Evolutionary conservation across 2,113 vertebrate genomes (phyloP), one percentile per base, ranked within the genome.

Genomic region (Asarcornis scutulata): DNA sequence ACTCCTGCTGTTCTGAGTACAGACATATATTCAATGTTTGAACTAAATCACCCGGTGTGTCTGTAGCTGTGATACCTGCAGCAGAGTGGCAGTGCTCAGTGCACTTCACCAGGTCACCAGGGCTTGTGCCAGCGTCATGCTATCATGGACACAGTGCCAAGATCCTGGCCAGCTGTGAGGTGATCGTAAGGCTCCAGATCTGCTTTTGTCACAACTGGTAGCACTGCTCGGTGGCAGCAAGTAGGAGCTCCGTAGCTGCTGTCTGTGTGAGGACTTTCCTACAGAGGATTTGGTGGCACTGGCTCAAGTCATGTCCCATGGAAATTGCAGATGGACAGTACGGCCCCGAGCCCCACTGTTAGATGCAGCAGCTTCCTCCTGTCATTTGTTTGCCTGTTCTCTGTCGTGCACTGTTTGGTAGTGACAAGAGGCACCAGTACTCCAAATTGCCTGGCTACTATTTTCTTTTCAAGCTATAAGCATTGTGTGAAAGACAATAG

Each of bases 71-170:
- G 23, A 55, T 29, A 66, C 21, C 32, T 2, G 7, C 40, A 44
- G 71, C 40, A 23, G 27, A 23, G 38, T 12, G 15, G 1, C 83
- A 38, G n/a, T 40, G n/a, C 38, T 62, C 14, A 18, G 53, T 7
- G 32, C 1, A 1, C 13, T 46, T 27, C 11, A 8, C 17, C 9
- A 34, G 76, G 50, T 27, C 11, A 8, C 17, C 9, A 42, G 76
- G 50, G 29, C 11, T 6, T 36, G 26, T 21, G 26, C 17, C 36
- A 36, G 36, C 42, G 26, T 1, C 2, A 11, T 18, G 29, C 22
- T 44, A 9, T 17, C 36, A 6, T 23, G 9, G 20, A 31, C 26
- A 5, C 17, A 0, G 1, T 31, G 34, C 34, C 26, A 31, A 42
- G 34, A 22, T 59, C 34, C 34, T 15, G 59, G 58, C 12, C 73